A percentile compares a stretch with the other conserved stretches of the same genome.
phyloP scores from a whole-genome alignment of 1,140 invertebrate genomes.

The Glossosoma conforme region DNA sequence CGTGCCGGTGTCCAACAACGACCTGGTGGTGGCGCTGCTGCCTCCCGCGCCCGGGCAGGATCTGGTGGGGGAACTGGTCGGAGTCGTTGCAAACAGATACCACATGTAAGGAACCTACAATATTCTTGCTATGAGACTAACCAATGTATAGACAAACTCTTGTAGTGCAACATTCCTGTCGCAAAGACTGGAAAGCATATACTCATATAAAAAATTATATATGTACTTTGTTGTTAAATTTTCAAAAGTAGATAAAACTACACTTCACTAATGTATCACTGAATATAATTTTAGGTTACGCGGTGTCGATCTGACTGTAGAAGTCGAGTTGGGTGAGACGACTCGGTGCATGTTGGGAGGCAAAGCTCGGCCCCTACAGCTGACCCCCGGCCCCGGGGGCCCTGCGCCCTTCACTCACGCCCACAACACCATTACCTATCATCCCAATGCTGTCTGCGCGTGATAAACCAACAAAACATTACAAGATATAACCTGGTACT shows the following conservation, averaged over 20 bases:
- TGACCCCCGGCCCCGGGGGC: constrained; percentile 23
- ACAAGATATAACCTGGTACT: too few species aligned
- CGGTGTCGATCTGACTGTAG: constrained; percentile 37
- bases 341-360: constrained; percentile 46
- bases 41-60: constrained; percentile 52
- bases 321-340: constrained; percentile 45
- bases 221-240: too few species aligned
- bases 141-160: too few species aligned
- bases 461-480: constrained; percentile 22
- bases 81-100: constrained; percentile 70
- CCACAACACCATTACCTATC: constrained; percentile 48
- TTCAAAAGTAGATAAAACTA: background rate
- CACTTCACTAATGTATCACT: background rate
- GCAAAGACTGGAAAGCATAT: too few species aligned
- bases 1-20: constrained; percentile 82
- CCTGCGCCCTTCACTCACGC: constrained; percentile 42
- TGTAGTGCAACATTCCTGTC: too few species aligned
- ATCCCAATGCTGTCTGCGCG: constrained; percentile 42
- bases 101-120: constrained; percentile 73
- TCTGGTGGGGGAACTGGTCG: constrained; percentile 83
- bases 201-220: too few species aligned
- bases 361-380: constrained; percentile 39
- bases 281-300: constrained; percentile 34
- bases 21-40: constrained; percentile 75
- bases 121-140: too few species aligned